phyloP scores from a whole-genome alignment of 2,113 vertebrate species.

The Epinephelus fuscoguttatus region DNA sequence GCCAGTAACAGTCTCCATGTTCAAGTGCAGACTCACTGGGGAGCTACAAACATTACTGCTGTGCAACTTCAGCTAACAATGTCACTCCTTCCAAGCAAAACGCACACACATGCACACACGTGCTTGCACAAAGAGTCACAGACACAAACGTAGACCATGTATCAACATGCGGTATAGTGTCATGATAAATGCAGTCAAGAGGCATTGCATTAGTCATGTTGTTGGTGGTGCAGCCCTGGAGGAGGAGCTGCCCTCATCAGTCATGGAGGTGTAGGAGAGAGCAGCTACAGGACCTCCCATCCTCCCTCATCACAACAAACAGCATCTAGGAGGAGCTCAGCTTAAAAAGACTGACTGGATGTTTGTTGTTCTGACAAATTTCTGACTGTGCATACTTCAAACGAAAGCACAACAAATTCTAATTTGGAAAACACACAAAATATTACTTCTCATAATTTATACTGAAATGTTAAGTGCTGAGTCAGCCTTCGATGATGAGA shows the following conservation, averaged over 20 bases:
- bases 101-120: slow-evolving; percentile 1
- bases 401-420: neutral
- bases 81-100: slow-evolving; percentile 29
- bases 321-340: slow-evolving; percentile 23
- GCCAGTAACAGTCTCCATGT: slow-evolving; percentile 54
- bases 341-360: neutral
- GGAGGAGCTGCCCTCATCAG: slow-evolving; percentile 59
- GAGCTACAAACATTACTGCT: slow-evolving; percentile 62
- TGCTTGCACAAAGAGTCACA: slow-evolving; percentile 20
- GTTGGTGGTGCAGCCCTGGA: slow-evolving; percentile 47
- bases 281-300: slow-evolving; percentile 18
- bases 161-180: slow-evolving; percentile 28
- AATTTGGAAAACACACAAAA: neutral
- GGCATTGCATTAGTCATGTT: slow-evolving; percentile 51
- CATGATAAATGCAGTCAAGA: slow-evolving; percentile 56
- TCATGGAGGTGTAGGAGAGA: slow-evolving; percentile 47
- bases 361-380: neutral
- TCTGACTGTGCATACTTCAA: neutral
- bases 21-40: slow-evolving; percentile 62
- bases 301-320: slow-evolving; percentile 31
- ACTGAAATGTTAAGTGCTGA: slow-evolving; percentile 7
- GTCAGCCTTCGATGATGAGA: slow-evolving; percentile 14
- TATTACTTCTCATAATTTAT: neutral
- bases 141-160: slow-evolving; percentile 19
- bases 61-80: slow-evolving; percentile 45